Evolutionary conservation across 2,113 vertebrate genomes (phyloP), one percentile per base, ranked within the genome.

Genomic region (Epinephelus lanceolatus): DNA sequence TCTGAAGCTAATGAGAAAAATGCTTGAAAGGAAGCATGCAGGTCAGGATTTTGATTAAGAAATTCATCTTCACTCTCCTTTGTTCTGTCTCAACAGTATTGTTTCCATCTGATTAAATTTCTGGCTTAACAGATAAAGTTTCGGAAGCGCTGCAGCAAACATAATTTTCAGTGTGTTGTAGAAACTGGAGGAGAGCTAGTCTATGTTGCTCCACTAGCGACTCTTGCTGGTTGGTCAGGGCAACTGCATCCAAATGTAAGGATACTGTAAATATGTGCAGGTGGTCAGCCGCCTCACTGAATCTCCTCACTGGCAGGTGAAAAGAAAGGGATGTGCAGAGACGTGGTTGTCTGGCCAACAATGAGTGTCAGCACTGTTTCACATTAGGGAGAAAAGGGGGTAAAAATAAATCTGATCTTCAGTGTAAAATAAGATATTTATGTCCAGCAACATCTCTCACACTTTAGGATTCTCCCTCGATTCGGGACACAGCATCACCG

Each of bases 391-490:
- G 21, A 40, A 57, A 47, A 55, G 2, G 12, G 19, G 25, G 13
- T 15, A 47, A 23, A 47, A 52, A 1, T 45, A 91, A 95, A 85
- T 95, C 94, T 6, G 95, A 95, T 95, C 95, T 96, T 95, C 93
- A 95, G 72, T 96, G 96, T 93, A 96, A 68, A 56, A 40, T 30
- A 45, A 18, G 3, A 21, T 1, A 30, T 63, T 45, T 33, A 70
- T 15, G 5, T 65, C 6, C 5, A 21, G 6, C 19, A 27, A 21
- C 45, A 45, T 80, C 4, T 71, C n/a, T 79, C 4, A 1, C 80
- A 77, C 87, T 78, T 59, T 86, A 99, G 98, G 98, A 63, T 99
- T 99, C 91, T 99, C 98, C 75, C 86, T 99, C 75, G 98, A 99
- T 88, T 97, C 97, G 17, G 97, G 98, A 27, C 96, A 96, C 91